Evolutionary conservation across 2,888 invertebrate species (phyloP), one percentile per base, ranked within the genome.

Genomic region (Apantesis nais): DNA sequence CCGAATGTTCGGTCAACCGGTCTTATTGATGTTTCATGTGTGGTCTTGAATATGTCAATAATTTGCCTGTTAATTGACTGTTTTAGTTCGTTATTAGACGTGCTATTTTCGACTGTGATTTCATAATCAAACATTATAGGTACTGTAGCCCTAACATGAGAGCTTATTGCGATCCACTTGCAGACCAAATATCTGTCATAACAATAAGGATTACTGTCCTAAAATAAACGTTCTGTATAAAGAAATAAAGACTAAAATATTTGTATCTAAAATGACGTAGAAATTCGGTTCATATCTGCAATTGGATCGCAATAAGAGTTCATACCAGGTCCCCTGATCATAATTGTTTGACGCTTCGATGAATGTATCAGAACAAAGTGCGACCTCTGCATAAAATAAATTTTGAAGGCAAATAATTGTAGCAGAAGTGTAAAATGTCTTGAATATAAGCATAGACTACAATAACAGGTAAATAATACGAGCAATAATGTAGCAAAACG

Each of bases 1-100:
- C 8, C 62, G 44, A 63, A 60, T 69, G 62, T 69, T 69, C 58
- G 39, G 39, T 63, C 16, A 25, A 12, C 60, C 55, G 34, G 37
- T 44, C 44, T 41, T 11, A 14, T 19, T 58, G 39, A 39, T 41
- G 11, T 58, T 39, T 37, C 14, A 66, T 52, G 25, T 66, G 11
- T 66, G 19, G 9, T 12, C 48, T n/a, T 1, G 37, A 52, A 31
- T 19, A 65, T 65, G 22, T 52, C 11, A 37, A 65, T n/a, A 34
- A 65, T 65, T 52, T 65, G n/a, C 34, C 31, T 65, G n/a, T 22
- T 64, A 34, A 22, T 64, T 12, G 14, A 22, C 31, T 34, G 44
- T 48, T 64, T 48, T 34, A 34, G 5, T 62, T n/a, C 11, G 1
- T 37, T 61, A 61, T 34, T 61, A 22, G 22, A 25, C 14, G 29